These are phyloP conservation scores for Chaetophractus vellerosus DNA, from an alignment of 2,797 vertebrate genomes.

Conservation along the genomic window DNA sequence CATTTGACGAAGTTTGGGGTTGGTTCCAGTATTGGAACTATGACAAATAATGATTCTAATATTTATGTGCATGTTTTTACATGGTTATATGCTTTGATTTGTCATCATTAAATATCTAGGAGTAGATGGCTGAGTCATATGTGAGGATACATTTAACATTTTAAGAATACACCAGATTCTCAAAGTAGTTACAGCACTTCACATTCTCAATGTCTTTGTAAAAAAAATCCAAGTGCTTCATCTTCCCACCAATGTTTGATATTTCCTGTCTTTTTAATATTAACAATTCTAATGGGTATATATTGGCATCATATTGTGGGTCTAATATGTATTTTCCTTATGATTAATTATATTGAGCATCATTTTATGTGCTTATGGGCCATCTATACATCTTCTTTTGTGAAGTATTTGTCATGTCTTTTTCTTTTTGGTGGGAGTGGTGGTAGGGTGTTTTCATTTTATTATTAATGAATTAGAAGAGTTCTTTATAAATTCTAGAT, in stretches of 20 bases:
- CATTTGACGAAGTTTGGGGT: background rate
- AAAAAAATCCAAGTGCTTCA: background rate
- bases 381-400: background rate
- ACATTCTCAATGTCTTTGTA: background rate
- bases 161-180: background rate
- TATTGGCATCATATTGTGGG: background rate
- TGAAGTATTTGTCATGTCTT: background rate
- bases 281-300: background rate
- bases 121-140: background rate
- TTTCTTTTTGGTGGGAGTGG: too few relatives aligned
- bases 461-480: background rate
- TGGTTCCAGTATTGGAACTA: background rate
- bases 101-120: background rate
- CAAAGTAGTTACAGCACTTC: background rate
- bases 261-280: background rate
- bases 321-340: background rate
- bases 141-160: background rate
- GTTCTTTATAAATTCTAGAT: too few relatives aligned
- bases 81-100: background rate
- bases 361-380: background rate
- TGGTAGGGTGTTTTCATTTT: too few relatives aligned
- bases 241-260: background rate
- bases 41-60: background rate
- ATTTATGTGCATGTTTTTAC: background rate
- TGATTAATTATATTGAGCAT: background rate